Base-by-base conservation (phyloP, 2,888 invertebrate genomes). In the Drosophila robusta region DNA sequence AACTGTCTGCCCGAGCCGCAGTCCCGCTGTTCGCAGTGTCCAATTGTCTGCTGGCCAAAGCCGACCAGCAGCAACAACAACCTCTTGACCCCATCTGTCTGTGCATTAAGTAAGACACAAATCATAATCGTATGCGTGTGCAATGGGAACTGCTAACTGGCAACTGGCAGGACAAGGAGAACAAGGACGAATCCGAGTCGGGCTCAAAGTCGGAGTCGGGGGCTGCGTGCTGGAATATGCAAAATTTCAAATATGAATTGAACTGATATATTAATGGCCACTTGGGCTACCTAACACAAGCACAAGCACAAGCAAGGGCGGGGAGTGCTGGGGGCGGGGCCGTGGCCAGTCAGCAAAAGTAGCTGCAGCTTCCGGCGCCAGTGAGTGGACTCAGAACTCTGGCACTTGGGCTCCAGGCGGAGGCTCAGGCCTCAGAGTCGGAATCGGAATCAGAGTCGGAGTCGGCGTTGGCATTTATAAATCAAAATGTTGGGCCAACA, bases 221-320 rank as follows among this genome's bases (percentile, higher is more conserved):
- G 39, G 49, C 57, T 51, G 63, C 64, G 63, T 75, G 77, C 60
- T 70, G 70, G 87, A 86, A 89, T 80, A 80, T 83, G 86, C 83
- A 81, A 89, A 87, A 89, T 89, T 83, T 88, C 90, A 88, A 90
- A 90, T 90, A 90, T 89, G 90, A 87, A 90, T 89, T 90, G 90
- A 90, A 90, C 90, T 90, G 90, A 90, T 90, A 89, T 90, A 90
- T 90, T 90, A 90, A 90, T 90, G 90, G 90, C 76, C 81, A 87
- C 80, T 87, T 89, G 88, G 86, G 81, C 71, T 55, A 75, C 71
- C 60, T 57, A 65, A 55, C 64, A 22, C 41, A 44, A 39, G n/a
- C 51, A 36, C 24, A 29, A 29, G 44, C n/a, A 18, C 18, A 18
- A 18, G 18, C 18, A 34, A n/a, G 16, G 12, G 39, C 8, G 26